Percentiles rank a stretch among this genome's conserved stretches.
Evolutionary conservation across 1,140 invertebrate genomes (phyloP).

Genomic region (Drosophila quadrilineata): DNA sequence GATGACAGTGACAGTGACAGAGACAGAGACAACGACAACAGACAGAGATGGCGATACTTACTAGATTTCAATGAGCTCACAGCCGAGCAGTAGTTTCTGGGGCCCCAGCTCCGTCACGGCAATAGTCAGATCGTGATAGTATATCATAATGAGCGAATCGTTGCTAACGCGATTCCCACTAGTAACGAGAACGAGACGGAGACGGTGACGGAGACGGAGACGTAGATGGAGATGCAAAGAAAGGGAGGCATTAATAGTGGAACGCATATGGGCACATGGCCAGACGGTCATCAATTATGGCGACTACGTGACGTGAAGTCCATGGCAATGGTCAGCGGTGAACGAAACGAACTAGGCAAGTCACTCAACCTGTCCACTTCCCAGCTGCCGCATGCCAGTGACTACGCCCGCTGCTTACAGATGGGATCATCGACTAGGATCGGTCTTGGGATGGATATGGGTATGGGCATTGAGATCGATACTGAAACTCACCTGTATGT

Average conservation of each 20-base stretch:
- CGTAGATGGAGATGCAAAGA: too few species aligned
- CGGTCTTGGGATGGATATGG: too few species aligned
- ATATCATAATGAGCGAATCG: constrained; percentile 87
- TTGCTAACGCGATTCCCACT: constrained; percentile 84
- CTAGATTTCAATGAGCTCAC: constrained; percentile 92
- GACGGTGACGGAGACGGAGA: too few species aligned
- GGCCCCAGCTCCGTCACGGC: constrained; percentile 88
- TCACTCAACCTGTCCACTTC: neutral
- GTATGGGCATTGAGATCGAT: too few species aligned
- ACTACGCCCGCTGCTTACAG: constrained; percentile 21
- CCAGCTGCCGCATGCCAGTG: neutral
- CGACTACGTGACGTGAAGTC: constrained; percentile 55
- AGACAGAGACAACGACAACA: neutral
- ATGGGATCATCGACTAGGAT: constrained; percentile 4
- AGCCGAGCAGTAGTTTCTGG: constrained; percentile 86
- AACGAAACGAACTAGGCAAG: constrained; percentile 36
- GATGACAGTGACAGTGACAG: too few species aligned
- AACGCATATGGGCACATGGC: constrained; percentile 60
- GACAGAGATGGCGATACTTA: constrained; percentile 82
- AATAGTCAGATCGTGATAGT: constrained; percentile 90
- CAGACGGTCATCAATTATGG: constrained; percentile 24
- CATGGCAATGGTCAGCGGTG: constrained; percentile 50
- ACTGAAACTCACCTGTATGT: constrained; percentile 73
- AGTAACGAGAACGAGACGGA: too few species aligned
- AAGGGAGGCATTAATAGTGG: neutral